Percentiles rank a stretch among this genome's conserved stretches.
Evolutionary conservation across 2,113 vertebrate species (phyloP).

Genomic region (Nesogale talazaci): DNA sequence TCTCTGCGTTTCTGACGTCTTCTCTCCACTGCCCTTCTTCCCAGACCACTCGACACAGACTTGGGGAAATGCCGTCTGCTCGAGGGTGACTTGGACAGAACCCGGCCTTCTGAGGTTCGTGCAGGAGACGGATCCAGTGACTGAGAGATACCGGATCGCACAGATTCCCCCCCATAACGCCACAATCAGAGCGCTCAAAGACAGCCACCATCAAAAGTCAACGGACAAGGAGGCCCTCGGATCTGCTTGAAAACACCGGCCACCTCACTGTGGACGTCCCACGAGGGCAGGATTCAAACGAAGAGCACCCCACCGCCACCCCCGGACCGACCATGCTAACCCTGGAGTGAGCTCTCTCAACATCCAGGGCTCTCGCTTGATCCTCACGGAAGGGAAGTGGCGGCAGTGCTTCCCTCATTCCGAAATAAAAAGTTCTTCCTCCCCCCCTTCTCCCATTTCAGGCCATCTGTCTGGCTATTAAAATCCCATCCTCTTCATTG

Average conservation of each 20-base stretch:
- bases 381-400: constrained; percentile 64
- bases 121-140: background rate
- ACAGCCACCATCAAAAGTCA: constrained; percentile 39
- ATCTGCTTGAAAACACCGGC: constrained; percentile 39
- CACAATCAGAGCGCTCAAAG: constrained; percentile 54
- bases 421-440: constrained; percentile 56
- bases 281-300: constrained; percentile 57
- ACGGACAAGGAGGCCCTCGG: constrained; percentile 15
- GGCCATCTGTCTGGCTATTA: constrained; percentile 81
- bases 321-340: constrained; percentile 44
- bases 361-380: constrained; percentile 25
- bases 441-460: constrained; percentile 34
- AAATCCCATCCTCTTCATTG: constrained; percentile 78
- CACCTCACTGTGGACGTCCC: constrained; percentile 43
- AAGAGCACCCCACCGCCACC: background rate
- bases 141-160: background rate
- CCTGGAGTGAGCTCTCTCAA: constrained; percentile 39
- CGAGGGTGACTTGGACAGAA: background rate
- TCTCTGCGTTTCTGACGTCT: background rate
- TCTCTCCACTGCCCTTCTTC: background rate
- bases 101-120: background rate
- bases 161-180: background rate
- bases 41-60: background rate
- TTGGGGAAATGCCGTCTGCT: constrained; percentile 9
- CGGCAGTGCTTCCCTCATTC: constrained; percentile 71